Conservation (phyloP, 2,113 vertebrate species). For the Xerus inauris region DNA sequence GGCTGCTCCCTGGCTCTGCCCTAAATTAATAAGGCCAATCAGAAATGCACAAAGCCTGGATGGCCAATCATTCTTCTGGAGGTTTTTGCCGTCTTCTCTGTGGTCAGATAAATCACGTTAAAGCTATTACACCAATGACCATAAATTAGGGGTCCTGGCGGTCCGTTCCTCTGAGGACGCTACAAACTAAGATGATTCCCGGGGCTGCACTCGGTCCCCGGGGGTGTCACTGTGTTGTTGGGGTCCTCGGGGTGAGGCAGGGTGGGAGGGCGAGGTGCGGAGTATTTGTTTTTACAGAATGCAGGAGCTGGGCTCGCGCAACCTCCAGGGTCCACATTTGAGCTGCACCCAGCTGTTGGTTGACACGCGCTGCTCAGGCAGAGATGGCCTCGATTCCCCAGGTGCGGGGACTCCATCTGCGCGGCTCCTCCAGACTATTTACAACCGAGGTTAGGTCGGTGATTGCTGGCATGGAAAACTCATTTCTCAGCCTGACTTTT, state of each 20-base stretch:
- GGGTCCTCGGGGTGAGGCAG: background rate
- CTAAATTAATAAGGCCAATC: constrained; percentile 86
- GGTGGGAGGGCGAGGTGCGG: background rate
- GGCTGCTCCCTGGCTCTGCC: constrained; percentile 72
- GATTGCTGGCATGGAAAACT: constrained; percentile 88
- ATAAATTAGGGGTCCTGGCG: constrained; percentile 87
- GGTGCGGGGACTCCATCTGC: constrained; percentile 86
- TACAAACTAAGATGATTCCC: constrained; percentile 80
- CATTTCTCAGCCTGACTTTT: constrained; percentile 88
- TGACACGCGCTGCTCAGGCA: constrained; percentile 78
- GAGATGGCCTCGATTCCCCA: constrained; percentile 83
- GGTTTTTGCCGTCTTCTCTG: constrained; percentile 82
- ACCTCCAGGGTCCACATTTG: constrained; percentile 73
- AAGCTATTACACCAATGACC: constrained; percentile 86
- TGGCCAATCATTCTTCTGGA: constrained; percentile 85
- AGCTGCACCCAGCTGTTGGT: constrained; percentile 85
- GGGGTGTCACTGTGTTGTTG: background rate
- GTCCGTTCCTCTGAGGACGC: constrained; percentile 82
- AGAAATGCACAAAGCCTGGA: constrained; percentile 77
- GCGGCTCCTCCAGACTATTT: constrained; percentile 83
- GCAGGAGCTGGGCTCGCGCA: constrained; percentile 64
- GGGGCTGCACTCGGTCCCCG: constrained; percentile 60
- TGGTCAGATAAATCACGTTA: constrained; percentile 88
- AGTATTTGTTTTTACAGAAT: constrained; percentile 74
- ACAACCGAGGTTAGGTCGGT: constrained; percentile 83